Evolutionary conservation across 2,113 vertebrate genomes (phyloP).

Genomic region (Daphoenositta chrysoptera): DNA sequence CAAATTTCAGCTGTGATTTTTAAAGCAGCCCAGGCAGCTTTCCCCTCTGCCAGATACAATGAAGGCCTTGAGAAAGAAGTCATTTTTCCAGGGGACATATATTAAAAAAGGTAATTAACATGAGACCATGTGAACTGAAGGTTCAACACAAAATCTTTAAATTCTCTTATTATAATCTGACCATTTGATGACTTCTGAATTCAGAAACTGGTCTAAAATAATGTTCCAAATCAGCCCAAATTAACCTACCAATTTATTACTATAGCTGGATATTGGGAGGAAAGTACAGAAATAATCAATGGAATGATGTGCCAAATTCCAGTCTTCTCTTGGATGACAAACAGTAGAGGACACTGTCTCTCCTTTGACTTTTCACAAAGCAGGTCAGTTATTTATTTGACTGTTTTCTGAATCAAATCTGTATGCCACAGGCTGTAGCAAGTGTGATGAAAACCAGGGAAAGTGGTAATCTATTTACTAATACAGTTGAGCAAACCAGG

Average conservation of each 20-base stretch:
- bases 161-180: background rate
- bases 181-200: background rate
- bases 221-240: background rate
- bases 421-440: background rate
- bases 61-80: background rate
- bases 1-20: background rate
- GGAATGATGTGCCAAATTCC: background rate
- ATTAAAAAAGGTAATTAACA: background rate
- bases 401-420: background rate
- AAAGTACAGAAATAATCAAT: background rate
- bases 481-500: background rate
- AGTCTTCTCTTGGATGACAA: background rate
- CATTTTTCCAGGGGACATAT: background rate
- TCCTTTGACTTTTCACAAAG: background rate
- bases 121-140: background rate
- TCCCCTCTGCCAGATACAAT: background rate
- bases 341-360: background rate
- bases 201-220: background rate
- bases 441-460: background rate
- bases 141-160: background rate
- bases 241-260: background rate
- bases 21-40: background rate
- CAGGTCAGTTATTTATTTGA: background rate
- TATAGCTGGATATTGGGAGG: background rate
- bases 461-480: background rate